A percentile compares a stretch with the other conserved stretches of the same genome.
Conservation (phyloP, 37 sponge, comb jelly and placozoan species). For the Aplysina aerophoba region DNA sequence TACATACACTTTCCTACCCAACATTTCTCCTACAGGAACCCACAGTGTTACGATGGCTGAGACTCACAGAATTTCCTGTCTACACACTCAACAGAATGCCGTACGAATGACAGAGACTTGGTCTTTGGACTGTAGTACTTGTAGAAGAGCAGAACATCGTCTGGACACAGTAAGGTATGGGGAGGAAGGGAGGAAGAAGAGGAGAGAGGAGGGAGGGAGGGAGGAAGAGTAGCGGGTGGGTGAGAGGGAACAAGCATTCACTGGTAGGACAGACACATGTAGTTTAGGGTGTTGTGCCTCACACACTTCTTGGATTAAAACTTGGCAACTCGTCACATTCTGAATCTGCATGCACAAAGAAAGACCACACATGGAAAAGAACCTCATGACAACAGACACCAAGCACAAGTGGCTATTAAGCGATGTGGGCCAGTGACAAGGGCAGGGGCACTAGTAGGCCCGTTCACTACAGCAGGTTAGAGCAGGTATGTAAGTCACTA, state of each 20-base stretch:
- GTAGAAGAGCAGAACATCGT: constrained; percentile 81
- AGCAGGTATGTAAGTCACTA: too few species aligned
- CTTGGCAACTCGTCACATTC: neutral
- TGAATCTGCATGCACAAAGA: neutral
- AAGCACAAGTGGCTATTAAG: neutral
- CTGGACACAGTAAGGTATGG: neutral
- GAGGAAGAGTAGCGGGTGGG: neutral
- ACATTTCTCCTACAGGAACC: too few species aligned
- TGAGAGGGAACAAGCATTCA: neutral
- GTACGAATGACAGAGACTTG: constrained; percentile 61
- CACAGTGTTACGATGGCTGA: neutral
- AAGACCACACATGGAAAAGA: neutral
- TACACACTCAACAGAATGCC: constrained; percentile 63
- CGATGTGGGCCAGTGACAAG: too few species aligned
- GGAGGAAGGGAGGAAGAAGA: neutral
- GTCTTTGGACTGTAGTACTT: constrained; percentile 85
- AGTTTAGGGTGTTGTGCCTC: neutral
- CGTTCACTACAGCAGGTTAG: too few species aligned
- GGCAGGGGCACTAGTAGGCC: too few species aligned
- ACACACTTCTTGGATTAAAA: constrained; percentile 2
- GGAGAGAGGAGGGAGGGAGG: neutral
- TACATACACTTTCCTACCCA: neutral
- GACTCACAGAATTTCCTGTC: constrained; percentile 63
- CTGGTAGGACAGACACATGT: too few species aligned
- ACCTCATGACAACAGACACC: neutral